Evolutionary conservation across 37 sponge, comb jelly and placozoan species (phyloP).

Genomic region (Haliclona indistincta): DNA sequence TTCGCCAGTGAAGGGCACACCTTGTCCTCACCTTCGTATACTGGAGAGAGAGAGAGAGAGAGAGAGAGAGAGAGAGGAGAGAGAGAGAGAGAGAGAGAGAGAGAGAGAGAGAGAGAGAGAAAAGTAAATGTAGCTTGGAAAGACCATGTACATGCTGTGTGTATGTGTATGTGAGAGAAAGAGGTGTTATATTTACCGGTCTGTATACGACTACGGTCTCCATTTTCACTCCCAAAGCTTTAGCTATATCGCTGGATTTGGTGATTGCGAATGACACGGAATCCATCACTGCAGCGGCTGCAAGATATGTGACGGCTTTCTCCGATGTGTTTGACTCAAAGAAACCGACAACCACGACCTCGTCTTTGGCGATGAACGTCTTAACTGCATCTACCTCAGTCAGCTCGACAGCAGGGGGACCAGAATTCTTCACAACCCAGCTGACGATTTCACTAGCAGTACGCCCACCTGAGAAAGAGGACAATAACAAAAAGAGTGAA

Average conservation of each 20-base stretch:
- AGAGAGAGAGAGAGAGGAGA: too few species aligned
- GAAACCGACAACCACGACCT: conserved; percentile 85
- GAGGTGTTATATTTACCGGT: too few species aligned
- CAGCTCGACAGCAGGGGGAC: conserved; percentile 77
- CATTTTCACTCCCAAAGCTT: conserved; percentile 43
- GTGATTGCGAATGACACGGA: conserved; percentile 64
- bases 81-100: too few species aligned
- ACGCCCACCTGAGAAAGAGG: conserved; percentile 90
- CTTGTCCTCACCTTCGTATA: too few species aligned
- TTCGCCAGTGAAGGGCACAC: too few species aligned
- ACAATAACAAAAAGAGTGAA: too few species aligned
- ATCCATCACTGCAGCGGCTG: conserved; percentile 66
- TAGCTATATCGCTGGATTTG: conserved; percentile 46
- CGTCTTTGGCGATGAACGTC: conserved; percentile 56
- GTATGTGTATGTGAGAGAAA: too few species aligned
- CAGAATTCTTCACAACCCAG: conserved; percentile 95
- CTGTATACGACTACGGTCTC: conserved; percentile 64
- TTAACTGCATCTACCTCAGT: conserved; percentile 55
- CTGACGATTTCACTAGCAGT: conserved; percentile 84
- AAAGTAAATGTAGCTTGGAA: too few species aligned
- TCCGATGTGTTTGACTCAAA: conserved; percentile 39
- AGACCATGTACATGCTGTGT: too few species aligned
- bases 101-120: too few species aligned
- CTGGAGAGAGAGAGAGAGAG: too few species aligned
- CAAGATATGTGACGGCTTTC: conserved; percentile 68